Percentiles rank a stretch among this genome's conserved stretches.
phyloP scores from a whole-genome alignment of 2,888 invertebrate species.

The Eretmocerus hayati region DNA sequence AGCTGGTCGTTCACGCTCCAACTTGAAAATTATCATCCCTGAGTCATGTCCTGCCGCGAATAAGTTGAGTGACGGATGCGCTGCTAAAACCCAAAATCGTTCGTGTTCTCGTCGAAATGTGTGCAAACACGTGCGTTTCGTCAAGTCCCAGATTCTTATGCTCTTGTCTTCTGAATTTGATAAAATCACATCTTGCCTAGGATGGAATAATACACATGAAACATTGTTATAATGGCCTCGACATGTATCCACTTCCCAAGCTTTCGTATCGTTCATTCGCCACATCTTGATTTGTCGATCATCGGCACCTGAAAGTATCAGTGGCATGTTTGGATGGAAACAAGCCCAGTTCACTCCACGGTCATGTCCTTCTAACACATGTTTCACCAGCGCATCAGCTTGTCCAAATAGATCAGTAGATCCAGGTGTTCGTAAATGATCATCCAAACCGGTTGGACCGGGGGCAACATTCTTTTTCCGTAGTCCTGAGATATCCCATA shows the following conservation, averaged over 20 bases:
- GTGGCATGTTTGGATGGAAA: conserved; percentile 90
- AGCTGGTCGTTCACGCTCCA: conserved; percentile 94
- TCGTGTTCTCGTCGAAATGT: conserved; percentile 94
- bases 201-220: conserved; percentile 94
- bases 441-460: conserved; percentile 84
- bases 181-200: conserved; percentile 90
- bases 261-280: conserved; percentile 98
- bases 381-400: conserved; percentile 88
- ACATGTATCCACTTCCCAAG: conserved; percentile 99
- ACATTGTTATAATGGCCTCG: conserved; percentile 99
- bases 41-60: conserved; percentile 99
- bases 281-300: conserved; percentile 96
- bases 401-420: conserved; percentile 93
- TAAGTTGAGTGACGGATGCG: conserved; percentile 90
- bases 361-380: conserved; percentile 88
- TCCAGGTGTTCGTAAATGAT: conserved; percentile 75
- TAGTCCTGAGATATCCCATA: conserved; percentile 96
- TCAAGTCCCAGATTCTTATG: conserved; percentile 98
- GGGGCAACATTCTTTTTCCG: conserved; percentile 97
- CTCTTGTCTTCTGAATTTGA: conserved; percentile 98
- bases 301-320: conserved; percentile 97
- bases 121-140: conserved; percentile 83
- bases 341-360: conserved; percentile 98
- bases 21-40: conserved; percentile 79
- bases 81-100: conserved; percentile 93